These are phyloP conservation scores for Lamellibrachia satsuma DNA, from an alignment of 2,888 invertebrate genomes.

Conservation along the genomic window DNA sequence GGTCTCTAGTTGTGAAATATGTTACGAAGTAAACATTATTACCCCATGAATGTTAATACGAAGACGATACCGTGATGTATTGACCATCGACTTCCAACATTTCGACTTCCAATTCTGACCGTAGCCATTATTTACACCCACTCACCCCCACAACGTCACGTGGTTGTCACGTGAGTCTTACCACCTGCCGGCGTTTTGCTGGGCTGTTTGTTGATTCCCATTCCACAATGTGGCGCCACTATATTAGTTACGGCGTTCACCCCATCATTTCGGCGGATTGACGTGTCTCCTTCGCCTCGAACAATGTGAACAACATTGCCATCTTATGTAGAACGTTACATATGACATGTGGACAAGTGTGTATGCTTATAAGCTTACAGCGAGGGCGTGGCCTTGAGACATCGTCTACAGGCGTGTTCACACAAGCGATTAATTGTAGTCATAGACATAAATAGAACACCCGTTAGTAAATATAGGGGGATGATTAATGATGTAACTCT, in stretches of 20 bases:
- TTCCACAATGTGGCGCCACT: not conserved
- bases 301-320: too few species aligned
- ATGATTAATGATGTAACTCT: too few species aligned
- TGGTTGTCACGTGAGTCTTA: not conserved
- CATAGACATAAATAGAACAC: too few species aligned
- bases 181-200: not conserved
- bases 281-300: too few species aligned
- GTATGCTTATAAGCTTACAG: too few species aligned
- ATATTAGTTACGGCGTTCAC: not conserved
- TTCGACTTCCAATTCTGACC: not conserved
- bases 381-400: too few species aligned
- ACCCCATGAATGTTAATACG: constrained; percentile 28
- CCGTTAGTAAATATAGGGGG: too few species aligned
- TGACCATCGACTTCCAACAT: constrained; percentile 17
- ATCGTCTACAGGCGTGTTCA: too few species aligned
- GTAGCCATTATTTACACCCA: not conserved
- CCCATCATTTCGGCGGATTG: too few species aligned
- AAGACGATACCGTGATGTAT: constrained; percentile 26
- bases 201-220: not conserved
- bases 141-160: not conserved
- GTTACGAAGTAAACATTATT: not conserved
- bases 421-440: too few species aligned
- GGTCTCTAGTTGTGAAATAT: not conserved
- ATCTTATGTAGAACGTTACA: too few species aligned
- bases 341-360: too few species aligned